Conservation (phyloP, 2,888 invertebrate genomes). For the Xestobium rufovillosum region DNA sequence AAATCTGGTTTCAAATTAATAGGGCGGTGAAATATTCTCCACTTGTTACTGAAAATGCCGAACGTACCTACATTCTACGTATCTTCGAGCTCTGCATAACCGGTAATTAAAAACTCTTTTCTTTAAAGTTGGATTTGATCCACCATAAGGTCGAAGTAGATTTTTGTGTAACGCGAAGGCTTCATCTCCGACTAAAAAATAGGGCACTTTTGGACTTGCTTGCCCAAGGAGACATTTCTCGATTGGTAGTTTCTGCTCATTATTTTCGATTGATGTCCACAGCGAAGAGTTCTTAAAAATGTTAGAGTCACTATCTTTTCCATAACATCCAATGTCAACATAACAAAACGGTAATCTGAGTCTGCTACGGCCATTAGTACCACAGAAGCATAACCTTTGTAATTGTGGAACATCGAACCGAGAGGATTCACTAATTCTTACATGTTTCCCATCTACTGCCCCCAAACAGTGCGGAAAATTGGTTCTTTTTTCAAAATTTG, state of each 20-base stretch:
- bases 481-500: constrained; percentile 1
- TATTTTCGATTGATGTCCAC: too few species aligned
- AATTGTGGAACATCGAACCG: constrained; percentile 23
- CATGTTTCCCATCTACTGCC: constrained; percentile 10
- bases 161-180: constrained; percentile 21
- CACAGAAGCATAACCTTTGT: constrained; percentile 16
- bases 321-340: constrained; percentile 14
- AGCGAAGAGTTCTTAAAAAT: constrained; percentile 5
- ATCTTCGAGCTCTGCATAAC: constrained; percentile 22
- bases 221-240: too few species aligned
- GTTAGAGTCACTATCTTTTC: constrained; percentile 8
- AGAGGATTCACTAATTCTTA: neutral
- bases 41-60: constrained; percentile 26
- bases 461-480: constrained; percentile 10
- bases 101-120: constrained; percentile 28
- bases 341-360: constrained; percentile 15
- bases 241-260: too few species aligned
- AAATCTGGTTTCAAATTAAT: neutral
- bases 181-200: constrained; percentile 19
- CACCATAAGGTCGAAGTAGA: constrained; percentile 25
- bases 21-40: constrained; percentile 4
- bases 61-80: constrained; percentile 25
- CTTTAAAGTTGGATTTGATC: constrained; percentile 17
- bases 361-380: constrained; percentile 12
- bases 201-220: constrained; percentile 1